Evolutionary conservation across 2,888 invertebrate species (phyloP), one percentile per base, ranked within the genome.

Genomic region (Gastracanthus pulcherrimus): DNA sequence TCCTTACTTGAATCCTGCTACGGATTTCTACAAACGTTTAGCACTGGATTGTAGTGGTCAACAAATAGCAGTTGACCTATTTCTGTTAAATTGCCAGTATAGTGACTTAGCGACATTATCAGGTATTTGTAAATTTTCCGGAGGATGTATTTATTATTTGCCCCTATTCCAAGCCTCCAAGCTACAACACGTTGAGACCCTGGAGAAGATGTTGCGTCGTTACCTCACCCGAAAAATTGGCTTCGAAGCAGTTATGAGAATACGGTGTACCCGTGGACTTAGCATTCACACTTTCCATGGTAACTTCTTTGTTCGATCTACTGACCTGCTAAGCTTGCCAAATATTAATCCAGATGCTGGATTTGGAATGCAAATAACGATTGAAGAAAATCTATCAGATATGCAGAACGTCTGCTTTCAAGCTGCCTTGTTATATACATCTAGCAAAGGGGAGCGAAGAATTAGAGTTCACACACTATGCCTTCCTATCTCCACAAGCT

Each of bases 271-370:
- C 1, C 95, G 96, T 89, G 99, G 99, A 19, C 93, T 99, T 79
- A 94, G 97, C 34, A 97, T 99, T 87, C 98, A 99, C 92, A 98
- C 98, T 89, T 99, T 99, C 95, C 99, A 99, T 93, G 99, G 99
- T 55, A 99, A 99, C 92, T 99, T 99, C 94, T 99, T 99, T 92
- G 99, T 99, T 70, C 95, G 99, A 3, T 99, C 99, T 0, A 98
- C 99, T 3, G 99, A 99, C 93, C 93, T 99, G 76, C 93, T 99
- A 79, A 98, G 98, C 13, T 92, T 99, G 86, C 99, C 99, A 51
- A 99, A 99, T 93, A 96, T 99, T 81, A 99, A 98, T 90, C 99
- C 99, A 0, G 99, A 99, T 92, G 96, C 98, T 5, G 99, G 98
- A 23, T 99, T 98, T 92, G 99, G 98, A 69, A 99, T 99, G 96